Evolutionary conservation across 2,888 invertebrate genomes (phyloP).

Genomic region (Holacanthella duospinosa): DNA sequence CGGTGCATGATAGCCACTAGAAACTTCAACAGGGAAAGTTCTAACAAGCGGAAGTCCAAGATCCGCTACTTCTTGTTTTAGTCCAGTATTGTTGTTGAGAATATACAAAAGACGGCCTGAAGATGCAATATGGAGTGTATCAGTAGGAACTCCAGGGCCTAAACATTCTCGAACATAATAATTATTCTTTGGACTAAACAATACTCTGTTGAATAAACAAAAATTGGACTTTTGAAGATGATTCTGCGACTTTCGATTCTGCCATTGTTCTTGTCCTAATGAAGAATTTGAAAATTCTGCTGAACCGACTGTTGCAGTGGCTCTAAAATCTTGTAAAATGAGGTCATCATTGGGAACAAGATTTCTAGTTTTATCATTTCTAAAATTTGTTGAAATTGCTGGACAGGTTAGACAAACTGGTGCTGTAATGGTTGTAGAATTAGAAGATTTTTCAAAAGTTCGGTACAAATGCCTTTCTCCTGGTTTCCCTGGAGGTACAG

Average conservation of each 20-base stretch:
- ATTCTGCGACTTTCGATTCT: neutral
- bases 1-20: slow-evolving; percentile 57
- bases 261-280: neutral
- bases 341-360: neutral
- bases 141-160: slow-evolving; percentile 48
- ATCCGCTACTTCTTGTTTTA: slow-evolving; percentile 53
- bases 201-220: slow-evolving; percentile 35
- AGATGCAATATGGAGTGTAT: slow-evolving; percentile 38
- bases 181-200: slow-evolving; percentile 41
- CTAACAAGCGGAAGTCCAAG: slow-evolving; percentile 66
- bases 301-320: neutral
- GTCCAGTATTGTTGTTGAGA: slow-evolving; percentile 54
- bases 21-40: slow-evolving; percentile 53
- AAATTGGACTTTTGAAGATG: slow-evolving; percentile 15
- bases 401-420: slow-evolving; percentile 44
- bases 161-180: slow-evolving; percentile 65
- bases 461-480: slow-evolving; percentile 73
- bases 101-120: slow-evolving; percentile 25
- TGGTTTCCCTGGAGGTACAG: slow-evolving; percentile 64
- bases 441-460: slow-evolving; percentile 47
- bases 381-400: slow-evolving; percentile 12
- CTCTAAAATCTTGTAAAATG: neutral
- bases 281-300: neutral
- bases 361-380: neutral
- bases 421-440: slow-evolving; percentile 39